Conservation (phyloP, 1,140 invertebrate species). For the Nixonia krombeini region DNA sequence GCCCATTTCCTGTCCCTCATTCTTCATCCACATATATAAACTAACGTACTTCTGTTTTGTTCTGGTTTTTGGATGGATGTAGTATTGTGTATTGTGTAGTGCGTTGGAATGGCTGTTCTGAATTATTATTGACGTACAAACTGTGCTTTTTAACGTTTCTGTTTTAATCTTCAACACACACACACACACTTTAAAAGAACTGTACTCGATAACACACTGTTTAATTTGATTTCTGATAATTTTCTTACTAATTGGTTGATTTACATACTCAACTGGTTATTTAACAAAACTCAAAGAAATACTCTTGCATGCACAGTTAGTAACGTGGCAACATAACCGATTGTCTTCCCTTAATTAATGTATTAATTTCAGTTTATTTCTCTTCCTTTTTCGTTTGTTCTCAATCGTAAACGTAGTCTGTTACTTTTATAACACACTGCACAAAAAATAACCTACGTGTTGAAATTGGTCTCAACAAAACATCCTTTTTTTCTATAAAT, state of each 20-base stretch:
- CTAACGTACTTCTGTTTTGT: slow-evolving; percentile 51
- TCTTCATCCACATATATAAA: slow-evolving; percentile 33
- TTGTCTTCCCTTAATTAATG: neutral
- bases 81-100: slow-evolving; percentile 49
- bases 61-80: slow-evolving; percentile 48
- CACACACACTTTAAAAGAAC: slow-evolving; percentile 8
- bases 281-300: neutral
- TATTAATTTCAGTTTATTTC: neutral
- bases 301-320: neutral
- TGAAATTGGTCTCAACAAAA: slow-evolving; percentile 21
- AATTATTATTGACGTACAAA: slow-evolving; percentile 40
- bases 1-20: slow-evolving; percentile 11
- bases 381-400: neutral
- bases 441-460: slow-evolving; percentile 20
- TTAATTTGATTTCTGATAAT: too few relatives aligned
- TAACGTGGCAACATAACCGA: neutral
- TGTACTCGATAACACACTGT: too few relatives aligned
- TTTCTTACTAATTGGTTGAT: neutral
- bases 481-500: slow-evolving; percentile 32
- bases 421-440: slow-evolving; percentile 22
- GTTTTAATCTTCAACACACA: slow-evolving; percentile 25
- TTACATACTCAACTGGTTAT: neutral
- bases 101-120: slow-evolving; percentile 48
- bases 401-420: neutral
- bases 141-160: slow-evolving; percentile 45